Conservation (phyloP, 2,113 vertebrate species). For the Dicrurus megarhynchus region DNA sequence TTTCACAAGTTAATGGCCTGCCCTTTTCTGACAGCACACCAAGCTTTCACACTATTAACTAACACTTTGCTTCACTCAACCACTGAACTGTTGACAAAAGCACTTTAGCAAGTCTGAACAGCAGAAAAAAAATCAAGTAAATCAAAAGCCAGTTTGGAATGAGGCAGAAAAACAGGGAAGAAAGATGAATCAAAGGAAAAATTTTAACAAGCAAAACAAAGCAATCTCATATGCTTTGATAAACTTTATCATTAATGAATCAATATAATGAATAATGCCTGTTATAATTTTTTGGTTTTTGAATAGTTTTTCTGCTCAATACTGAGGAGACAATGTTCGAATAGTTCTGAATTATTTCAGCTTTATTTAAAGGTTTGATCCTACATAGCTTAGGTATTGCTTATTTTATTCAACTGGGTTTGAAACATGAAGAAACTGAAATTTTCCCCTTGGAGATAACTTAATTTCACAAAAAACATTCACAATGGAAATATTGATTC, state of each 20-base stretch:
- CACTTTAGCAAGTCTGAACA: constrained; percentile 68
- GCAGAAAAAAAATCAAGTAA: constrained; percentile 62
- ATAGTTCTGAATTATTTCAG: neutral
- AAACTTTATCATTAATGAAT: neutral
- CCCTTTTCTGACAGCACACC: constrained; percentile 73
- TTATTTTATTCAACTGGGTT: neutral
- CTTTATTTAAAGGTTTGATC: neutral
- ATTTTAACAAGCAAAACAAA: constrained; percentile 2
- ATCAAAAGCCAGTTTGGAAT: constrained; percentile 46
- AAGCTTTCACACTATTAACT: constrained; percentile 74
- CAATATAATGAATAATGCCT: neutral
- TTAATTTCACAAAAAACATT: neutral
- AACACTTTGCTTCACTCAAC: constrained; percentile 71
- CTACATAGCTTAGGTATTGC: neutral
- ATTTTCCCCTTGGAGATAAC: fast-evolving
- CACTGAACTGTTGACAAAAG: constrained; percentile 73
- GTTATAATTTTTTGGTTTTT: neutral
- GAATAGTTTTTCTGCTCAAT: neutral
- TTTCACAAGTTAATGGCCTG: constrained; percentile 73
- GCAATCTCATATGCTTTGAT: neutral
- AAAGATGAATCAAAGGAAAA: neutral
- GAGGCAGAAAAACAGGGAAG: constrained; percentile 28
- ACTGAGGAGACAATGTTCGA: neutral
- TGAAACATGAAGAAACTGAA: neutral
- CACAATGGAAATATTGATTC: neutral